Base-by-base conservation (phyloP, 2,797 vertebrate genomes). In the Tragelaphus oryx region DNA sequence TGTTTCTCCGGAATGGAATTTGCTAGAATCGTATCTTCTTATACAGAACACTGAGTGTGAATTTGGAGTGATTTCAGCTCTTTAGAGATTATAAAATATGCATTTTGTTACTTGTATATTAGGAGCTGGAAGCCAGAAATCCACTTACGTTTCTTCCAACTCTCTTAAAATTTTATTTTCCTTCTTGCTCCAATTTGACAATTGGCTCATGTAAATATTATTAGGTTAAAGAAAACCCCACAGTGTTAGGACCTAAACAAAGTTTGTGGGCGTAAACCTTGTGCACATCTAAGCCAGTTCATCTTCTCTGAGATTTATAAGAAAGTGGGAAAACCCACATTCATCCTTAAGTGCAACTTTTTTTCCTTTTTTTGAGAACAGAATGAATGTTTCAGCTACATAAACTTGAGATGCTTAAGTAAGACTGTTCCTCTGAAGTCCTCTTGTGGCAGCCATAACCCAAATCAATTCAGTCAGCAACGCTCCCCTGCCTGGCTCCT, bases 21-120 rank as follows among this genome's bases (percentile, higher is more conserved):
- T 78, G 54, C 41, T 48, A 57, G 89, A 78, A 81, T 74, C 1
- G 5, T 75, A 50, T 93, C 52, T 89, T 84, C 24, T 91, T 20
- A n/a, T 16, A 17, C 1, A 18, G 48, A 37, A 57, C 30, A 22
- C 17, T 52, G 10, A 44, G 65, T 57, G 28, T 26, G 44, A 78
- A 84, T 87, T 14, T 95, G 84, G 87, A 94, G 78, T 88, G 30
- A 91, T 59, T 88, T 96, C 65, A 78, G 46, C 75, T 89, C 41
- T 86, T 97, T 26, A 16, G 46, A 81, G 93, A 93, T 88, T 30
- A 57, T 96, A 91, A 94, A 78, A 94, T 96, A 95, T 91, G 48
- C 7, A 81, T 93, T 96, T 79, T 11, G n/a, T 79, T 96, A 60
- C 26, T 86, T 71, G 68, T 50, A 59, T 81, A 84, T 97, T 75